Base-by-base conservation (phyloP, 2,113 vertebrate genomes). In the Atherinomorus stipes region DNA sequence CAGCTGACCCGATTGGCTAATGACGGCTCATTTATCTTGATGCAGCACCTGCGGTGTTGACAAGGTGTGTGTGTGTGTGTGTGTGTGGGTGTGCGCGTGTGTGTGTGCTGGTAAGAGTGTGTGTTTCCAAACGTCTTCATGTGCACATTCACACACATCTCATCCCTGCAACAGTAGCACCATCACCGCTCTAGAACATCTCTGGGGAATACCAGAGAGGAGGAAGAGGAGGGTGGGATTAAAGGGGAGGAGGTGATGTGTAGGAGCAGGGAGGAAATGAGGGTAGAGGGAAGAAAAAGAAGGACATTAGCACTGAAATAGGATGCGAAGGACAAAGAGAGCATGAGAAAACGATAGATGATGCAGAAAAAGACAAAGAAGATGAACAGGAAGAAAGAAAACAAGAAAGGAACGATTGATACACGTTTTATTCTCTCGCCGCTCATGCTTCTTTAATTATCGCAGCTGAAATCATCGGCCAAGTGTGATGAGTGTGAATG, bases 1-100 rank as follows among this genome's bases (percentile, higher is more conserved):
- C 11, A 50, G 75, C 81, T 90, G 87, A 88, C 88, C 84, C 88
- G 89, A 91, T 91, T 91, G 83, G 89, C 92, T 90, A 90, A 88
- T 88, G 86, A 91, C 78, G 53, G 85, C 88, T 93, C 90, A 92
- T 93, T 93, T 91, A 93, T 93, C 90, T 86, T 91, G 83, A 91
- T 84, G 86, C 88, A 81, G 79, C 89, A 93, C 89, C 89, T 92
- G 90, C 87, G 82, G 85, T 64, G 85, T 82, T 66, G 71, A 84
- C 63, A 74, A 58, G 71, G 58, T 18, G 4, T 5, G 70, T 74
- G 68, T 47, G 56, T 56, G 64, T 23, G 40, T 37, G 37, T 23
- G 65, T 50, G 62, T 40, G 52, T 62, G 72, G 51, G 60, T 50
- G 53, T 67, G 58, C 18, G 7, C 5, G 70, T 76, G 68, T 47